phyloP scores from a whole-genome alignment of 2,797 vertebrate genomes.

The Hoplostethus mediterraneus region DNA sequence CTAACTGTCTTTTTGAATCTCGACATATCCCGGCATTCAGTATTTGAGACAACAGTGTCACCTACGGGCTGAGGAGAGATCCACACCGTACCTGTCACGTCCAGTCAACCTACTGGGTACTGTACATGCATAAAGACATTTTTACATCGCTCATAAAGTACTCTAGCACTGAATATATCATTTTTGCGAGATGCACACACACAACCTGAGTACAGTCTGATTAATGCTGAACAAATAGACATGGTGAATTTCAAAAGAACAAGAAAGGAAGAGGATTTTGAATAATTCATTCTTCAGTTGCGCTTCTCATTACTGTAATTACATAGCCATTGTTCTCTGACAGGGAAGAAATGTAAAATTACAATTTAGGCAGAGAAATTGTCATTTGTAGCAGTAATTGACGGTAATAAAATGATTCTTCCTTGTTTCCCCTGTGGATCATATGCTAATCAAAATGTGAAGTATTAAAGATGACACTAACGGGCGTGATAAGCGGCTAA shows the following conservation, averaged over 20 bases:
- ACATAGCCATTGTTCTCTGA: constrained; percentile 78
- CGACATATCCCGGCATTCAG: constrained; percentile 27
- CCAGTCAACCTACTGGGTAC: constrained; percentile 1
- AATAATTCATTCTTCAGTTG: constrained; percentile 77
- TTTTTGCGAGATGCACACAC: constrained; percentile 13
- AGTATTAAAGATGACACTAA: constrained; percentile 84
- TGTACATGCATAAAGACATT: constrained; percentile 32
- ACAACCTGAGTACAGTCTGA: constrained; percentile 20
- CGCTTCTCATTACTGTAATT: constrained; percentile 81
- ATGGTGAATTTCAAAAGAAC: constrained; percentile 47
- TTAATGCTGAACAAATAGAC: constrained; percentile 40
- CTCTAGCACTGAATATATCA: neutral
- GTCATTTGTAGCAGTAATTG: constrained; percentile 83
- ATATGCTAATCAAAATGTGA: constrained; percentile 84
- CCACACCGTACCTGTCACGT: constrained; percentile 10
- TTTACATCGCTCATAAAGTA: constrained; percentile 14
- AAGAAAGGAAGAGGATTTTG: constrained; percentile 55
- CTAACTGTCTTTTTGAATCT: constrained; percentile 40
- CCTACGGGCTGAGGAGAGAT: constrained; percentile 61
- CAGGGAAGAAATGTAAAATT: constrained; percentile 79
- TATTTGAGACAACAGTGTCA: constrained; percentile 82
- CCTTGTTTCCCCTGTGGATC: constrained; percentile 66
- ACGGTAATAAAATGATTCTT: constrained; percentile 82
- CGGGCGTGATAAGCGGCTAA: constrained; percentile 78
- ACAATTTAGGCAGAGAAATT: constrained; percentile 79